These are phyloP conservation scores for Osmerus mordax DNA, from an alignment of 2,113 vertebrate species.

Conservation along the genomic window DNA sequence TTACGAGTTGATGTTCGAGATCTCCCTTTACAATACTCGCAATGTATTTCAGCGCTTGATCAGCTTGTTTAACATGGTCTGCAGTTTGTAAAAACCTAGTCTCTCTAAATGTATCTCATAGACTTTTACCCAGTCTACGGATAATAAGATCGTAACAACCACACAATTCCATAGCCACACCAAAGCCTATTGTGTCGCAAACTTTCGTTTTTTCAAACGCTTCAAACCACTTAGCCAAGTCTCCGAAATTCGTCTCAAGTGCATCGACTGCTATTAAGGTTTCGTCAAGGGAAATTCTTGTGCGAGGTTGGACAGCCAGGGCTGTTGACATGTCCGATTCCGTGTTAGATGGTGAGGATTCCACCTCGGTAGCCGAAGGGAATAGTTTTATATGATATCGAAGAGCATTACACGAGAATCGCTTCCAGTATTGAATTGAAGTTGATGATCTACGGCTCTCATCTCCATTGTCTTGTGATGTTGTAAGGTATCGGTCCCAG, in stretches of 20 bases:
- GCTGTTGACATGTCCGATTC: not conserved
- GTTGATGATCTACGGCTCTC: not conserved
- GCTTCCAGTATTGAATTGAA: not conserved
- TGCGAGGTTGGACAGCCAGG: not conserved
- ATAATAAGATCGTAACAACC: not conserved
- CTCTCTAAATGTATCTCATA: conserved; percentile 2
- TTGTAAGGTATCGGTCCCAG: not conserved
- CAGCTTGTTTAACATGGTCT: not conserved
- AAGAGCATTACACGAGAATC: not conserved
- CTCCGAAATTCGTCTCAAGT: not conserved
- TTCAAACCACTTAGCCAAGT: not conserved
- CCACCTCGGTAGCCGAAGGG: not conserved
- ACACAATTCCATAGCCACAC: not conserved
- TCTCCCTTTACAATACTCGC: not conserved
- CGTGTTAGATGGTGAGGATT: not conserved
- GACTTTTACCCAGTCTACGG: not conserved
- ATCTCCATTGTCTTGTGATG: not conserved
- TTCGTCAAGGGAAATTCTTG: too few species aligned
- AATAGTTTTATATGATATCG: not conserved
- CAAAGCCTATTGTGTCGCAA: not conserved
- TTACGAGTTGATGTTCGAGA: not conserved
- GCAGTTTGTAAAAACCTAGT: not conserved
- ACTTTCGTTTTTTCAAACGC: not conserved
- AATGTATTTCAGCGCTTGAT: not conserved
- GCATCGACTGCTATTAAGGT: conserved; percentile 2